Evolutionary conservation across 1,140 invertebrate species (phyloP).

Genomic region (Adelges cooleyi): DNA sequence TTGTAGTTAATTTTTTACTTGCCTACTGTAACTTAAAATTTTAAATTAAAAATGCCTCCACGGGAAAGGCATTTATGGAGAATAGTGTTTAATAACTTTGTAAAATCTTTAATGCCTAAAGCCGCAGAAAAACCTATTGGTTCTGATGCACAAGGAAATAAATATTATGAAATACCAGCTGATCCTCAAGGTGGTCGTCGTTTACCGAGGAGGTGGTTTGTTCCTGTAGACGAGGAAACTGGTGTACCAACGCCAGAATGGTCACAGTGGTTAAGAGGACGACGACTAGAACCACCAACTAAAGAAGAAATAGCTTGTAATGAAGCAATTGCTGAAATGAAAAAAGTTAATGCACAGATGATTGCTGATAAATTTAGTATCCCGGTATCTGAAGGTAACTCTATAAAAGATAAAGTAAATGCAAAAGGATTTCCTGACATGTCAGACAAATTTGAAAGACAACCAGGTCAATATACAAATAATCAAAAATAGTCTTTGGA

Average conservation of each 20-base stretch:
- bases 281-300: conserved; percentile 54
- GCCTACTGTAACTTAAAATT: no score
- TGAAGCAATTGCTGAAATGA: conserved; percentile 53
- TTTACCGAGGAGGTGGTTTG: conserved; percentile 56
- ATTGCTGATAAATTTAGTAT: conserved; percentile 41
- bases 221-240: conserved; percentile 46
- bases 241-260: conserved; percentile 58
- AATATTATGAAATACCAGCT: conserved; percentile 63
- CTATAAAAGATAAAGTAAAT: not conserved
- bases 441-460: conserved; percentile 23
- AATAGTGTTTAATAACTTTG: conserved; percentile 31
- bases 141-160: conserved; percentile 61
- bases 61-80: conserved; percentile 1
- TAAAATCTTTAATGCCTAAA: conserved; percentile 32
- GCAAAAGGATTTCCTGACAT: conserved; percentile 21
- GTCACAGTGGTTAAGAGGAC: conserved; percentile 67
- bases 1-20: no score
- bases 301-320: conserved; percentile 60
- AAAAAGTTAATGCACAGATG: conserved; percentile 60
- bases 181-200: conserved; percentile 47
- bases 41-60: not conserved
- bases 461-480: not conserved
- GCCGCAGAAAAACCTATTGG: not conserved
- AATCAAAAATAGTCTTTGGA: no score
- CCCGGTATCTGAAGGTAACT: not conserved